Conservation (phyloP, 1,140 invertebrate genomes). For the Meloidogyne floridensis region DNA sequence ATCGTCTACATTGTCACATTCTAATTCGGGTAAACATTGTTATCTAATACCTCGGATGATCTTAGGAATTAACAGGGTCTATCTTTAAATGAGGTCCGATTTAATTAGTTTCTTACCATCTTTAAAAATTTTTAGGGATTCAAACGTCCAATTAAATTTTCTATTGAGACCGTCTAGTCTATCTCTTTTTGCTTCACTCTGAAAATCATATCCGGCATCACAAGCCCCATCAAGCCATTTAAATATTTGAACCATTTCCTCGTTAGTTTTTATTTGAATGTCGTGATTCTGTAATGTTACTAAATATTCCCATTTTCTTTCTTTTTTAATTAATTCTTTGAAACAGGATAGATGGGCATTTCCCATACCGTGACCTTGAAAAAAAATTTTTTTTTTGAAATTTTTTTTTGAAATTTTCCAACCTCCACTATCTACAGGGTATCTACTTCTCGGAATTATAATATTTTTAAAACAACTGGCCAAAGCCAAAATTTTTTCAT, state of each 20-base stretch:
- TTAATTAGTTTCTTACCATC: constrained; percentile 5
- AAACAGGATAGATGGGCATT: constrained; percentile 9
- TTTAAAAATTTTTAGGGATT: constrained; percentile 28
- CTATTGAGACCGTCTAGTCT: too few species aligned
- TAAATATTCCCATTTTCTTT: constrained; percentile 27
- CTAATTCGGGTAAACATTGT: too few species aligned
- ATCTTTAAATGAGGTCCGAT: not conserved
- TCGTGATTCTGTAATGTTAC: constrained; percentile 35
- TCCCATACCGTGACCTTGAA: not conserved
- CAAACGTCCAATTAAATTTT: constrained; percentile 29
- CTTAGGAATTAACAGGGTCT: too few species aligned
- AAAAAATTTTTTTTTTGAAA: not conserved
- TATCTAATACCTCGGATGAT: too few species aligned
- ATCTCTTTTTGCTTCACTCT: not conserved
- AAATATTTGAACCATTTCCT: constrained; percentile 37
- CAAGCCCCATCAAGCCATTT: constrained; percentile 38
- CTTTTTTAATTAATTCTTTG: constrained; percentile 11
- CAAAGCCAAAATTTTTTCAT: constrained; percentile 34
- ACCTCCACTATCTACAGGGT: constrained; percentile 28
- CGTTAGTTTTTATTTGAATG: constrained; percentile 34
- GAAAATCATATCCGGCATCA: constrained; percentile 24
- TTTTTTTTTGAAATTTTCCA: constrained; percentile 28
- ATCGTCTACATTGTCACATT: too few species aligned
- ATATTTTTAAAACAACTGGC: constrained; percentile 44
- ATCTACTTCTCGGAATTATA: constrained; percentile 24